phyloP scores from a whole-genome alignment of 1,140 invertebrate genomes.

The Oscheius sp. region DNA sequence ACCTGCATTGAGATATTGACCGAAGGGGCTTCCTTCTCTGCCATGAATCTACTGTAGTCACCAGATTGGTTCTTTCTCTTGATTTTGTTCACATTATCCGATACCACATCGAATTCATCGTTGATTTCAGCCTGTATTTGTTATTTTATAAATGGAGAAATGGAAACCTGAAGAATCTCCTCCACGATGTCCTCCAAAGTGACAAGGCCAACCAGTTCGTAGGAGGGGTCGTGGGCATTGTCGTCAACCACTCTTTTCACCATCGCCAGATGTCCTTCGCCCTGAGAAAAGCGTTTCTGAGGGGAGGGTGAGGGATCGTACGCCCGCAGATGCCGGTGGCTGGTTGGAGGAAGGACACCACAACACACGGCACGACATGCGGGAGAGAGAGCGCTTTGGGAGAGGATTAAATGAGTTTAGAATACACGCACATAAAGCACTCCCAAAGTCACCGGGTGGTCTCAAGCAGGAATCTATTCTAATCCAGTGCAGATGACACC shows the following conservation, averaged over 20 bases:
- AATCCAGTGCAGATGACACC: not conserved
- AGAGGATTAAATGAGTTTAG: too few relatives aligned
- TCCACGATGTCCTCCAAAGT: constrained; percentile 67
- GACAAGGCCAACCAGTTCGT: constrained; percentile 64
- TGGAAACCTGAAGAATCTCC: constrained; percentile 63
- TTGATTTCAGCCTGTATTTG: constrained; percentile 62
- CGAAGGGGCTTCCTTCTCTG: constrained; percentile 7
- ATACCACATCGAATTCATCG: constrained; percentile 60
- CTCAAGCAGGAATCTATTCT: not conserved
- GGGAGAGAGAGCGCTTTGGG: not conserved
- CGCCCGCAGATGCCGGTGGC: not conserved
- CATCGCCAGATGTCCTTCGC: constrained; percentile 44
- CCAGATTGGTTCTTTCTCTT: constrained; percentile 23
- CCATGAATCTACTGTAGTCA: constrained; percentile 22
- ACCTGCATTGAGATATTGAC: constrained; percentile 33
- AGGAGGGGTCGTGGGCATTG: constrained; percentile 62
- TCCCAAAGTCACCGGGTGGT: not conserved
- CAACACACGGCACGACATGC: not conserved
- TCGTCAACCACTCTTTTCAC: constrained; percentile 39
- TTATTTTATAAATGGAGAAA: not conserved
- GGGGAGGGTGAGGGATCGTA: not conserved
- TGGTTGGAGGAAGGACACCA: not conserved
- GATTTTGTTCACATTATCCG: constrained; percentile 42
- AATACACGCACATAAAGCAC: too few relatives aligned
- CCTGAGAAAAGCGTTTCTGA: constrained; percentile 22